These are phyloP conservation scores for Chiroxiphia lanceolata DNA, from an alignment of 2,797 vertebrate genomes.

Conservation along the genomic window DNA sequence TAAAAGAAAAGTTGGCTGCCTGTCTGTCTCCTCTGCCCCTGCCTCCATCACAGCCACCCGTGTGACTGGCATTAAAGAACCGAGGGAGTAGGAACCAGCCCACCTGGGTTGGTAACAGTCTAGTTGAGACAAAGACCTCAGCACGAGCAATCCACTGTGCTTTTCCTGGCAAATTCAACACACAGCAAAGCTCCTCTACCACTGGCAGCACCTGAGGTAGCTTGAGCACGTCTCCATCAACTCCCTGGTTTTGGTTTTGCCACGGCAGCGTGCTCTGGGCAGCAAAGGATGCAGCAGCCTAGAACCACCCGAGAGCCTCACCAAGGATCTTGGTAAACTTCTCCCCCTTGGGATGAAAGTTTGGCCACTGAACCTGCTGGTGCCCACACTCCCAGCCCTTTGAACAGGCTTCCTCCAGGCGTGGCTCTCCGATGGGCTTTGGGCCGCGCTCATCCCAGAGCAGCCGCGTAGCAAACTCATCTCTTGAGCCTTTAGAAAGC, in stretches of 20 bases:
- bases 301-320: accelerated
- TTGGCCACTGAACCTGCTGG: background rate
- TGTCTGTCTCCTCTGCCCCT: background rate
- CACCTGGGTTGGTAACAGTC: accelerated
- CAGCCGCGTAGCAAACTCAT: background rate
- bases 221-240: accelerated
- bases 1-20: background rate
- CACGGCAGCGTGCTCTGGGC: accelerated
- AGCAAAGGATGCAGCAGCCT: background rate
- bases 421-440: accelerated
- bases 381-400: background rate
- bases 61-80: accelerated
- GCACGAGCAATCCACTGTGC: accelerated
- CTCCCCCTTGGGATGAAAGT: background rate
- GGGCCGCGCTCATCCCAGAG: accelerated
- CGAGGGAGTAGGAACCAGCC: background rate
- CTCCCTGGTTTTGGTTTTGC: accelerated
- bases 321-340: background rate
- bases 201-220: background rate
- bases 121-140: background rate
- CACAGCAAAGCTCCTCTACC: accelerated
- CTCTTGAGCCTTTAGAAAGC: background rate
- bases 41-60: accelerated
- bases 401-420: background rate
- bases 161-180: accelerated